A percentile compares a stretch with the other conserved stretches of the same genome.
phyloP scores from a whole-genome alignment of 2,113 vertebrate genomes.

The mouse (Mus musculus) region GRCm39 chr2:51283501-51284000 shows the following conservation, averaged over 20 bases:
- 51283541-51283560: background rate
- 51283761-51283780: background rate
- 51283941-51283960: too few relatives aligned
- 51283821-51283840: too few relatives aligned
- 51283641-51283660: background rate
- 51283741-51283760: background rate
- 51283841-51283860: too few relatives aligned
- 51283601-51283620: background rate
- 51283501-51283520: background rate
- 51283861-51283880: too few relatives aligned
- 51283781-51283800: background rate
- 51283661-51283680: conserved; percentile 2
- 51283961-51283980: too few relatives aligned
- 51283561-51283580: background rate
- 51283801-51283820: too few relatives aligned
- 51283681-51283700: background rate
- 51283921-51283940: too few relatives aligned
- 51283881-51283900: too few relatives aligned
- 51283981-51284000: background rate
- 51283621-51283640: background rate
- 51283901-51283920: too few relatives aligned
- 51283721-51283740: background rate
- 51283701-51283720: background rate
- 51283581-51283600: background rate
- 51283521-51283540: background rate